Evolutionary conservation across 1,140 invertebrate genomes (phyloP).

Genomic region (Fopius arisanus): DNA sequence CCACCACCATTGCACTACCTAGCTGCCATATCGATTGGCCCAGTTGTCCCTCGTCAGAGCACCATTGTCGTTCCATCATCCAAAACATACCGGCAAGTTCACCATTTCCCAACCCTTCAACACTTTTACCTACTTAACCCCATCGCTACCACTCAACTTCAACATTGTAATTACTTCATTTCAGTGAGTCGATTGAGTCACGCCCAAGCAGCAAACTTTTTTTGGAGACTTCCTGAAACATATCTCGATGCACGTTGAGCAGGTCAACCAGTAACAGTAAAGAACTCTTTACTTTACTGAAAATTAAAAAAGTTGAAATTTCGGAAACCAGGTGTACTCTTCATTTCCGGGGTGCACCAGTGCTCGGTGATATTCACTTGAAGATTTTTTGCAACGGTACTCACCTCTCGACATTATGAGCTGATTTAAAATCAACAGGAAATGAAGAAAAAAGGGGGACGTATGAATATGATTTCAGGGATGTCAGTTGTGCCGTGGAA

Average conservation of each 20-base stretch:
- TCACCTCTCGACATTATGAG: background rate
- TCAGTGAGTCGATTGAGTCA: background rate
- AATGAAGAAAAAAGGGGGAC: background rate
- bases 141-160: background rate
- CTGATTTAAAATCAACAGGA: background rate
- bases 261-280: background rate
- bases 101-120: constrained; percentile 12
- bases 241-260: background rate
- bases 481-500: background rate
- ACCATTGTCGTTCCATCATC: constrained; percentile 41
- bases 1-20: background rate
- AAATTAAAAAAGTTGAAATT: background rate
- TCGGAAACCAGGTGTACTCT: background rate
- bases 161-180: background rate
- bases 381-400: background rate
- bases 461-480: background rate
- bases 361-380: background rate
- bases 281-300: background rate
- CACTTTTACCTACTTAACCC: constrained; percentile 24
- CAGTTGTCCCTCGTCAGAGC: constrained; percentile 56
- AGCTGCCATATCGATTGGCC: constrained; percentile 56
- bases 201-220: background rate
- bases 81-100: constrained; percentile 29
- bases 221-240: background rate
- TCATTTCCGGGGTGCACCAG: too few species aligned